Evolutionary conservation across 2,888 invertebrate genomes (phyloP).

Genomic region (Choreutis nemorana): DNA sequence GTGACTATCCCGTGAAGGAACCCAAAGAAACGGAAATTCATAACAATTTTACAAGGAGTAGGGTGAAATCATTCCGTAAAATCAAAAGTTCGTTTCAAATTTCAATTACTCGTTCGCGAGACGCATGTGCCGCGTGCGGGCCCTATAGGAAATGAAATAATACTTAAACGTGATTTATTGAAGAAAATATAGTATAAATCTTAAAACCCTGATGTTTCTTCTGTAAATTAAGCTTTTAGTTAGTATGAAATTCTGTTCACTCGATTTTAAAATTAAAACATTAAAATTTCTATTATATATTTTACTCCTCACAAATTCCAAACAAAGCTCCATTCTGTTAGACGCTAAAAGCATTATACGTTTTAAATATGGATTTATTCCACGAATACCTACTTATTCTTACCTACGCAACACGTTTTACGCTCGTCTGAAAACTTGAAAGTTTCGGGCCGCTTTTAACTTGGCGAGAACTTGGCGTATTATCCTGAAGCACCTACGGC

Average conservation of each 20-base stretch:
- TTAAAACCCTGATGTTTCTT: slow-evolving; percentile 58
- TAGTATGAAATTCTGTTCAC: too few relatives aligned
- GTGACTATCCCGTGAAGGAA: slow-evolving; percentile 28
- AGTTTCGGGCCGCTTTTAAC: slow-evolving; percentile 10
- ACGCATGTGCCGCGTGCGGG: slow-evolving; percentile 55
- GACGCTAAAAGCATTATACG: not conserved
- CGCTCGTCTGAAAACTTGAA: slow-evolving; percentile 8
- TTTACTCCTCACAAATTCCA: not conserved
- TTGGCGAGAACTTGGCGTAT: slow-evolving; percentile 14
- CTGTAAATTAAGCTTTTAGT: slow-evolving; percentile 38
- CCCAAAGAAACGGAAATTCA: slow-evolving; percentile 50
- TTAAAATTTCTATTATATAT: slow-evolving; percentile 5
- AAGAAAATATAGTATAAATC: slow-evolving; percentile 53
- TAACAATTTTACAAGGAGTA: slow-evolving; percentile 52
- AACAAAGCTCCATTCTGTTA: not conserved
- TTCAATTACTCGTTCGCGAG: slow-evolving; percentile 64
- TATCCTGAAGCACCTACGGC: slow-evolving; percentile 36
- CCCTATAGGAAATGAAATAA: slow-evolving; percentile 61
- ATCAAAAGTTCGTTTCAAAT: slow-evolving; percentile 63
- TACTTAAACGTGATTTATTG: slow-evolving; percentile 62
- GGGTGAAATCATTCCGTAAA: slow-evolving; percentile 53
- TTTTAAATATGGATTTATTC: slow-evolving; percentile 13
- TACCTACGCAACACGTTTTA: slow-evolving; percentile 5
- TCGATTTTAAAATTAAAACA: slow-evolving; percentile 25
- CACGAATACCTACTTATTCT: slow-evolving; percentile 1